Percentiles rank a stretch among this genome's conserved stretches.
phyloP scores from a whole-genome alignment of 2,888 invertebrate genomes.

The Entomobrya proxima region DNA sequence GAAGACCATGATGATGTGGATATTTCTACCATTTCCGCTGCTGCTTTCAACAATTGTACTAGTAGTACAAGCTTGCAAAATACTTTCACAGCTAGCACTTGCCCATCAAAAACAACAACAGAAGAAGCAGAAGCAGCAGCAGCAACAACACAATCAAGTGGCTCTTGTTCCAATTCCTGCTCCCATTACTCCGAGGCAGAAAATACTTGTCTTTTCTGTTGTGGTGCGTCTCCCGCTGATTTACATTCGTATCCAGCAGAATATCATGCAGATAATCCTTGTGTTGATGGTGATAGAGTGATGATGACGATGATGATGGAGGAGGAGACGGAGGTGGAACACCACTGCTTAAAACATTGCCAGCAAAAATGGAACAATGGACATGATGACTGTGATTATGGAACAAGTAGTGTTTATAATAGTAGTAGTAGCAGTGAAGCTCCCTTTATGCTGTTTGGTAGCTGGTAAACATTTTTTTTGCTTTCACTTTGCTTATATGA shows the following conservation, averaged over 20 bases:
- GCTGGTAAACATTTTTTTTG: conserved; percentile 10
- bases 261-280: conserved; percentile 48
- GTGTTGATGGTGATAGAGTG: background rate
- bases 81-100: background rate
- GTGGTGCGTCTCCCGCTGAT: conserved; percentile 2
- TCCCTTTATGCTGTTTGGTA: background rate
- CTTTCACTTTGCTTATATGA: too few relatives aligned
- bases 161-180: conserved; percentile 25
- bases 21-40: background rate
- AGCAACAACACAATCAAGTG: conserved; percentile 13
- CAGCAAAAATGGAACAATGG: background rate
- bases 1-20: background rate
- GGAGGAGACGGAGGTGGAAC: background rate
- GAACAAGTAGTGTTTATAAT: background rate
- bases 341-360: background rate
- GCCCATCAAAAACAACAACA: background rate
- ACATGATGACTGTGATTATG: background rate
- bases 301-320: background rate
- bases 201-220: conserved; percentile 16
- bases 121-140: too few relatives aligned
- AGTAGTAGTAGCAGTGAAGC: background rate
- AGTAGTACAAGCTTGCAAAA: background rate
- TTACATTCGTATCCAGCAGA: conserved; percentile 2
- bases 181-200: background rate
- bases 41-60: background rate